phyloP scores from a whole-genome alignment of 2,113 vertebrate species.

The Mobula hypostoma region DNA sequence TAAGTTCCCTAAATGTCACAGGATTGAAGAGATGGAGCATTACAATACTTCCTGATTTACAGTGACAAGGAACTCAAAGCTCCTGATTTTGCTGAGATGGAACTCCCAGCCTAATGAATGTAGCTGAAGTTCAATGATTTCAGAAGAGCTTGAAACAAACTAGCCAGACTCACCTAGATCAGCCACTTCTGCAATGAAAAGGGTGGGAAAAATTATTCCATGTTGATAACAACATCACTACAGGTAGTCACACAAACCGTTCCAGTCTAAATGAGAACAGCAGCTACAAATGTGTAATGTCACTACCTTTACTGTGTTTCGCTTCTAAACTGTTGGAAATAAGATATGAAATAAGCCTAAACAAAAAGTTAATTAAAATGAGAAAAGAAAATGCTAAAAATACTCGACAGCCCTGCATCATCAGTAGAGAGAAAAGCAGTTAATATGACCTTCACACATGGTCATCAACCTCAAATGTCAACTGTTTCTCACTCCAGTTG shows the following conservation, averaged over 20 bases:
- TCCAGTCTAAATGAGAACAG: neutral
- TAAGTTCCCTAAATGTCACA: neutral
- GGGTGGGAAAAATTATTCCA: constrained; percentile 50
- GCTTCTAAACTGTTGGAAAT: neutral
- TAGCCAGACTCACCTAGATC: constrained; percentile 66
- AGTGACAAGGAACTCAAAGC: constrained; percentile 15
- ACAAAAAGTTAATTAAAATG: neutral
- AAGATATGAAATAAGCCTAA: neutral
- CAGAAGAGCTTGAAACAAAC: constrained; percentile 39
- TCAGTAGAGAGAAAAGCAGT: too few species aligned
- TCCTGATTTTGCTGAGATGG: neutral
- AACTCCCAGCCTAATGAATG: neutral
- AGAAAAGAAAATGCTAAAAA: neutral
- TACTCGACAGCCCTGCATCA: too few species aligned
- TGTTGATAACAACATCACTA: constrained; percentile 41
- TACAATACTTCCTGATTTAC: neutral
- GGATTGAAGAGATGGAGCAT: neutral
- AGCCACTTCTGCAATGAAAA: constrained; percentile 67
- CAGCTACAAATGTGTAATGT: neutral
- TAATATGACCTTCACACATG: too few species aligned
- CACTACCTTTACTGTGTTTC: neutral
- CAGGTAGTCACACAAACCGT: constrained; percentile 30
- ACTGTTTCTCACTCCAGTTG: too few species aligned
- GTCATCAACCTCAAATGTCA: too few species aligned
- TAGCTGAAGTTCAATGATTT: neutral